A percentile compares a stretch with the other conserved stretches of the same genome.
Conservation (phyloP, 2,113 vertebrate species). For the Martes martes region DNA sequence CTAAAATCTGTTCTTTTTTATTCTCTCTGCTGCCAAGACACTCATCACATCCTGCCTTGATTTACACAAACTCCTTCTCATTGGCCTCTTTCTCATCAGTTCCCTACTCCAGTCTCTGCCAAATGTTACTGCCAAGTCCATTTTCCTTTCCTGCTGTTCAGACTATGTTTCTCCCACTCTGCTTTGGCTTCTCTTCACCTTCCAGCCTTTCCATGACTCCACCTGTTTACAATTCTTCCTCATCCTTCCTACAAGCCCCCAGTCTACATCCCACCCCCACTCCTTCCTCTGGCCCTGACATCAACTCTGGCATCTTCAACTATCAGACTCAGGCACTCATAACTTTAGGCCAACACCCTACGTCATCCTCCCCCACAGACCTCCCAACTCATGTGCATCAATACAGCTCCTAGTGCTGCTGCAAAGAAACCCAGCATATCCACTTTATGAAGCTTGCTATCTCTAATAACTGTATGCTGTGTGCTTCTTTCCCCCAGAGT, state of each 20-base stretch:
- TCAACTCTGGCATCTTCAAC: background rate
- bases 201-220: background rate
- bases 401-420: background rate
- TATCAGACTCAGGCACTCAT: background rate
- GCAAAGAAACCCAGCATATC: background rate
- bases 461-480: background rate
- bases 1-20: slow-evolving; percentile 58
- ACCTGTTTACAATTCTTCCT: slow-evolving; percentile 33
- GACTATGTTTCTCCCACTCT: slow-evolving; percentile 58
- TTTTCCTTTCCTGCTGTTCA: slow-evolving; percentile 64
- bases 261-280: background rate
- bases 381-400: background rate
- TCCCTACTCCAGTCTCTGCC: slow-evolving; percentile 35
- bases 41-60: slow-evolving; percentile 63
- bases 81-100: slow-evolving; percentile 56
- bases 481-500: slow-evolving; percentile 38
- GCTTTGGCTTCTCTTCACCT: slow-evolving; percentile 44
- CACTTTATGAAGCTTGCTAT: background rate
- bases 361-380: background rate
- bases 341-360: background rate
- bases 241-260: background rate
- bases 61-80: slow-evolving; percentile 70
- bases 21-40: slow-evolving; percentile 60
- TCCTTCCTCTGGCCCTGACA: background rate
- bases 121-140: slow-evolving; percentile 60